phyloP scores from a whole-genome alignment of 2,888 invertebrate species.

The Phalera bucephala region DNA sequence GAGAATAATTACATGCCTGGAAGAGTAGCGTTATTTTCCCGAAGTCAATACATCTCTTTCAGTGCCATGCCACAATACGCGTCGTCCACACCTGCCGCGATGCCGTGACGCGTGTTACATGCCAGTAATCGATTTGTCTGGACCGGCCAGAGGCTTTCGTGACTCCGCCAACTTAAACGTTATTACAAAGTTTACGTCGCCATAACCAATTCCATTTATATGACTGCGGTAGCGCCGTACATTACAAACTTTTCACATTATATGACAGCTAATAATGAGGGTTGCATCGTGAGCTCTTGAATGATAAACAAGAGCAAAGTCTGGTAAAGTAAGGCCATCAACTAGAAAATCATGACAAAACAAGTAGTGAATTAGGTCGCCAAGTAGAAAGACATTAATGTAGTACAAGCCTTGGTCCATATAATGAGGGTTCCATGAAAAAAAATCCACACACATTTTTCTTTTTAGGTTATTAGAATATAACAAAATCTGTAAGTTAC shows the following conservation, averaged over 20 bases:
- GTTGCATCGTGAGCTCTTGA: constrained; percentile 46
- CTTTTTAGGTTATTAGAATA: too few species aligned
- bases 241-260: constrained; percentile 56
- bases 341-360: constrained; percentile 38
- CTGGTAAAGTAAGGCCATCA: constrained; percentile 42
- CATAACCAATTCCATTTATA: constrained; percentile 60
- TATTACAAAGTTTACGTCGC: constrained; percentile 63
- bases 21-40: constrained; percentile 30
- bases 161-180: constrained; percentile 59
- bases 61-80: constrained; percentile 43
- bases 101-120: constrained; percentile 50
- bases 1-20: constrained; percentile 38
- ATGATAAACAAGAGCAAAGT: constrained; percentile 46
- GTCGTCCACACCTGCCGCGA: constrained; percentile 59
- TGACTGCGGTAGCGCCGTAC: constrained; percentile 37
- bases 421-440: too few species aligned
- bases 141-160: constrained; percentile 57
- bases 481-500: too few species aligned
- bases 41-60: constrained; percentile 46
- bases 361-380: constrained; percentile 33
- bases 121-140: constrained; percentile 74
- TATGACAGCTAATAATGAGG: constrained; percentile 50
- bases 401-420: background rate
- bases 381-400: constrained; percentile 1
- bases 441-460: too few species aligned